phyloP scores from a whole-genome alignment of 2,113 vertebrate genomes.

The Strigops habroptila region DNA sequence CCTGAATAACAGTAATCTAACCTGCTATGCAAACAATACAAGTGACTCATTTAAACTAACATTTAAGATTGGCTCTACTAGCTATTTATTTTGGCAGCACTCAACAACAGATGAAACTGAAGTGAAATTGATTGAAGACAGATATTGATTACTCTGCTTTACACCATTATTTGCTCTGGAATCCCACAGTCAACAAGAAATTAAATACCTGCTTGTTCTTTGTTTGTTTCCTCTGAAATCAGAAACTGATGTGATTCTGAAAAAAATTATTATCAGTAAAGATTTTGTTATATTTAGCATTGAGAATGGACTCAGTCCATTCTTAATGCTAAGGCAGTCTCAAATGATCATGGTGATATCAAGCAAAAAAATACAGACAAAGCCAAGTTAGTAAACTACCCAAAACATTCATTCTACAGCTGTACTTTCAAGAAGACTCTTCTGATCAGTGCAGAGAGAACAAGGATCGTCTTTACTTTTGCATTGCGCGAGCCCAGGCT shows the following conservation, averaged over 20 bases:
- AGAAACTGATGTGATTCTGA: neutral
- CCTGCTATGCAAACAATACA: neutral
- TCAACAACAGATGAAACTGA: neutral
- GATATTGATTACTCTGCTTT: neutral
- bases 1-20: neutral
- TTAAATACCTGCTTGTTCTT: neutral
- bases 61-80: neutral
- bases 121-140: neutral
- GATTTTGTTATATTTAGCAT: neutral
- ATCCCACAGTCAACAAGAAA: neutral
- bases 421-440: neutral
- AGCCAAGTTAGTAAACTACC: neutral
- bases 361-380: neutral
- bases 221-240: neutral
- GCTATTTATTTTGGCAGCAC: neutral
- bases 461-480: neutral
- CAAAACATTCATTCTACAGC: neutral
- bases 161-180: neutral
- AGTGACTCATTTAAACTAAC: neutral
- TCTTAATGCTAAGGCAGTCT: neutral
- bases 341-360: neutral
- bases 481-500: accelerated
- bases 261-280: neutral
- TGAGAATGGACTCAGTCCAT: neutral
- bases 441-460: neutral